Conservation (phyloP, 2,797 vertebrate species). For the Hirundo rustica region DNA sequence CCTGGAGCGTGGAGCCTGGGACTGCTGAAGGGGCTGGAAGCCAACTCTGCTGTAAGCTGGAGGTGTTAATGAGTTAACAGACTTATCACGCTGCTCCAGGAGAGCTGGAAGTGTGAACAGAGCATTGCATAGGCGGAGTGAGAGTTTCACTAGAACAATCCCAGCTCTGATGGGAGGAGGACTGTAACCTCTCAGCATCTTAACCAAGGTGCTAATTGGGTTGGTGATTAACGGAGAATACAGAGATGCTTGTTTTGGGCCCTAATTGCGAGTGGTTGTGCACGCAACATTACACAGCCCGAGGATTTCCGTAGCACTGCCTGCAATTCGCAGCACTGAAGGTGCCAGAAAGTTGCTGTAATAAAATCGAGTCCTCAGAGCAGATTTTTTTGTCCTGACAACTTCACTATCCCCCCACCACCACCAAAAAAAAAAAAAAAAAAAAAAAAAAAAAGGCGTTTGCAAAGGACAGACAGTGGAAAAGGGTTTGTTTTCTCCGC, state of each 20-base stretch:
- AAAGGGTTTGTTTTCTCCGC: background rate
- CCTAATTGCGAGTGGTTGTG: background rate
- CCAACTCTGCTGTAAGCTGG: background rate
- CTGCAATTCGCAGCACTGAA: background rate
- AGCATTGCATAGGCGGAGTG: background rate
- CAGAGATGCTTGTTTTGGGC: background rate
- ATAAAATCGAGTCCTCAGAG: background rate
- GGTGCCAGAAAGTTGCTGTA: background rate
- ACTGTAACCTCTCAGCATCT: background rate
- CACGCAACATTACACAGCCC: background rate
- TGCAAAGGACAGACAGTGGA: background rate
- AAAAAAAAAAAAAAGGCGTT: background rate
- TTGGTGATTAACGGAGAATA: background rate
- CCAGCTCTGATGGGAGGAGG: background rate
- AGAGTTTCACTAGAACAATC: background rate
- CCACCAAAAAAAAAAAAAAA: too few relatives aligned
- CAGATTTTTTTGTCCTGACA: background rate
- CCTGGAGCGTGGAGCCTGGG: background rate
- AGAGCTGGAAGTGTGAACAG: background rate
- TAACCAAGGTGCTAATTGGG: background rate
- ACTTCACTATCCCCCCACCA: background rate
- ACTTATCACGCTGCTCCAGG: background rate
- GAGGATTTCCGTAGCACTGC: background rate
- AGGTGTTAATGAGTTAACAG: background rate
- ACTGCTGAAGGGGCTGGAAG: background rate